Evolutionary conservation across 2,888 invertebrate species (phyloP).

Genomic region (Serripes groenlandicus): DNA sequence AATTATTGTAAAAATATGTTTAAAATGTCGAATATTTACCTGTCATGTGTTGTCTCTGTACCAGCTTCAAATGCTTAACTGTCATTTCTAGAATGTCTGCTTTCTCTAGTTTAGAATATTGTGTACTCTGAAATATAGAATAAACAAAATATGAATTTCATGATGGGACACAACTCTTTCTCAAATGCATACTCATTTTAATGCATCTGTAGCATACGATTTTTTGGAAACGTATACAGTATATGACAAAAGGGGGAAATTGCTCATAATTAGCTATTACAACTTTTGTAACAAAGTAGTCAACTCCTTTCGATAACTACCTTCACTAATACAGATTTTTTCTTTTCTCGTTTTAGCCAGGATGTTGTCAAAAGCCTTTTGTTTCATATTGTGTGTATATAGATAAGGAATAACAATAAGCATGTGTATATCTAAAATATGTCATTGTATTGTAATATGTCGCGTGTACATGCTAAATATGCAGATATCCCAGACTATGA

Average conservation of each 20-base stretch:
- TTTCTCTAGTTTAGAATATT: conserved; percentile 85
- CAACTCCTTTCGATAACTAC: neutral
- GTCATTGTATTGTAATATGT: no score
- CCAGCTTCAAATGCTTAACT: conserved; percentile 80
- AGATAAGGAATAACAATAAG: no score
- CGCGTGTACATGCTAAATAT: no score
- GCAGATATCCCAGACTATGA: no score
- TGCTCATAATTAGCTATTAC: neutral
- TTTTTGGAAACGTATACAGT: neutral
- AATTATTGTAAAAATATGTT: no score
- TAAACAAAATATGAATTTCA: neutral
- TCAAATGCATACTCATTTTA: neutral
- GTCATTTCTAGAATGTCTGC: conserved; percentile 86
- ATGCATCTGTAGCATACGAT: neutral
- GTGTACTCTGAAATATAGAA: conserved; percentile 78
- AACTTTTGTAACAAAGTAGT: neutral
- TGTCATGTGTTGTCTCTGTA: conserved; percentile 80
- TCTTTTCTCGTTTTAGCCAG: no score
- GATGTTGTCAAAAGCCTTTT: no score
- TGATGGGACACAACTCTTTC: neutral
- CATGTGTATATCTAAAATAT: no score
- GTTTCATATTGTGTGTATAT: no score
- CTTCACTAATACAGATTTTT: no score
- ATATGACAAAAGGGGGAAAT: neutral
- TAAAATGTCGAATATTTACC: conserved; percentile 47